A percentile compares a stretch with the other conserved stretches of the same genome.
Conservation (phyloP, 2,888 invertebrate genomes). For the Acanthosepion esculentum region DNA sequence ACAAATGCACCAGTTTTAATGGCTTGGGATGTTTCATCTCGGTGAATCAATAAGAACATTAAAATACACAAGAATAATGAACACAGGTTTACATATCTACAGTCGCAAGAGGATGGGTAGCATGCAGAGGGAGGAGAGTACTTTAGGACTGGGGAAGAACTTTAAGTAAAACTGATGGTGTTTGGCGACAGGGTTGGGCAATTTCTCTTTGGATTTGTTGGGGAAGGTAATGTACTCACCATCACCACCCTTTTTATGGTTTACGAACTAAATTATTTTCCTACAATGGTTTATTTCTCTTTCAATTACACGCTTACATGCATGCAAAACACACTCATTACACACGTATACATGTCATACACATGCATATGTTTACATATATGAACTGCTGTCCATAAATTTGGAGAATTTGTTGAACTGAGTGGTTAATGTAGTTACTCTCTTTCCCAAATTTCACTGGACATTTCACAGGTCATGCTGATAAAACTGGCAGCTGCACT, state of each 20-base stretch:
- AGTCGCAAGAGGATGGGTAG: background rate
- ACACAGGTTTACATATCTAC: background rate
- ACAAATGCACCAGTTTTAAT: background rate
- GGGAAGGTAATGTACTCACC: background rate
- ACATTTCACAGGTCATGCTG: no score
- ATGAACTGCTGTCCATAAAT: no score
- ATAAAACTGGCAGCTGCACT: no score
- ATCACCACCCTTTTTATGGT: background rate
- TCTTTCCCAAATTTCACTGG: no score
- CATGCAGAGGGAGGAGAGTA: background rate
- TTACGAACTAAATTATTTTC: background rate
- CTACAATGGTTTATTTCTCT: background rate
- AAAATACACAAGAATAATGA: background rate
- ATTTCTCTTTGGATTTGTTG: background rate
- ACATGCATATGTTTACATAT: background rate
- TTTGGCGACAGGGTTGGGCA: background rate
- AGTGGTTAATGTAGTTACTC: no score
- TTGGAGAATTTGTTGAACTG: no score
- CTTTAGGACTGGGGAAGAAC: background rate
- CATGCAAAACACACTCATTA: background rate
- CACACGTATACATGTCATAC: background rate
- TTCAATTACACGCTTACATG: background rate
- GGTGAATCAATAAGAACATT: background rate
- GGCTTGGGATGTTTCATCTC: slow-evolving; percentile 1
- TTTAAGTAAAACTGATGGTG: background rate